These are phyloP conservation scores for Umimayanthus kanabou DNA, from an alignment of 92 coral and sea anemone genomes.

Conservation along the genomic window DNA sequence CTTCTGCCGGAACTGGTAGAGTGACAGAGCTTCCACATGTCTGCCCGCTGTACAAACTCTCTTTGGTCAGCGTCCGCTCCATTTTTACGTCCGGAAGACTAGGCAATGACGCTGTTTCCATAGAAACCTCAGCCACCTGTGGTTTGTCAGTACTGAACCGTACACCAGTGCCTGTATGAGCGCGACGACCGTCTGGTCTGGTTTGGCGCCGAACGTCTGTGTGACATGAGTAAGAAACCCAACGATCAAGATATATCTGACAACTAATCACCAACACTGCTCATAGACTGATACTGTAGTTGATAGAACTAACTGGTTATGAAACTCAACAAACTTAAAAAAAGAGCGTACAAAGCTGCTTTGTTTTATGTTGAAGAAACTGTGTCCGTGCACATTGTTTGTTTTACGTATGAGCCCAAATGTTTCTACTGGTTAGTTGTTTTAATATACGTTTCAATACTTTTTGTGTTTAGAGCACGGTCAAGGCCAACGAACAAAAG, in stretches of 20 bases:
- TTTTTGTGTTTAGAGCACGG: too few relatives aligned
- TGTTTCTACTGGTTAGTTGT: too few relatives aligned
- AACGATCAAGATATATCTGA: neutral
- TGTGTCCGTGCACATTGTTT: too few relatives aligned
- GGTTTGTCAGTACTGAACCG: conserved; percentile 69
- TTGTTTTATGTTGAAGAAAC: too few relatives aligned
- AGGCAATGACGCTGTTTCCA: conserved; percentile 42
- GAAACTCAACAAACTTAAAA: too few relatives aligned
- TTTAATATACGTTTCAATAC: too few relatives aligned
- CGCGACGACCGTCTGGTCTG: neutral
- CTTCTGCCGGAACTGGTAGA: conserved; percentile 65
- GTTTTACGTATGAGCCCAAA: too few relatives aligned
- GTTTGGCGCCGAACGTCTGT: conserved; percentile 8
- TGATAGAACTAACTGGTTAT: too few relatives aligned
- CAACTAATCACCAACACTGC: too few relatives aligned
- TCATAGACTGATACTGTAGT: neutral
- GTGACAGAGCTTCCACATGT: conserved; percentile 78
- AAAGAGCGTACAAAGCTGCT: too few relatives aligned
- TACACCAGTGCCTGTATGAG: conserved; percentile 76
- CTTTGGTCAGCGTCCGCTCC: conserved; percentile 71
- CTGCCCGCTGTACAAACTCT: conserved; percentile 76
- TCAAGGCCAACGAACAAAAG: too few relatives aligned
- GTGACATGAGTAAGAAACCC: neutral
- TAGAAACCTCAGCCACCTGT: conserved; percentile 29
- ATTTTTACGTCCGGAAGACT: conserved; percentile 42